A percentile compares a stretch with the other conserved stretches of the same genome.
phyloP scores from a whole-genome alignment of 2,113 vertebrate species.

The Mormyrus iriodes region DNA sequence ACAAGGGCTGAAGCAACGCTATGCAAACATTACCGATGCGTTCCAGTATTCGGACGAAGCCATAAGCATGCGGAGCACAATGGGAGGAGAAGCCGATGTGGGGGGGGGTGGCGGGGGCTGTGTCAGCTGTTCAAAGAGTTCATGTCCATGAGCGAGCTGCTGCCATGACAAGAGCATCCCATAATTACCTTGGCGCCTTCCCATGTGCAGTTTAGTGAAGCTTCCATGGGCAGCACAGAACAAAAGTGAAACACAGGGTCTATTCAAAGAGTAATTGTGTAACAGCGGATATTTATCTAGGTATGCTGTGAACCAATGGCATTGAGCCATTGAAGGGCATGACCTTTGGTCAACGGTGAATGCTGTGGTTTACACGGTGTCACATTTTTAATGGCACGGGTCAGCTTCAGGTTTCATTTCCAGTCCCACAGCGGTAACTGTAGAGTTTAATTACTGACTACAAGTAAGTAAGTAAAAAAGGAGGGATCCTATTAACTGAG shows the following conservation, averaged over 20 bases:
- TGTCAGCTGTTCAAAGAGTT: slow-evolving; percentile 53
- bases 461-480: background rate
- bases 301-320: background rate
- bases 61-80: slow-evolving; percentile 44
- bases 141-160: slow-evolving; percentile 51
- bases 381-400: background rate
- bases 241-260: slow-evolving; percentile 60
- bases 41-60: slow-evolving; percentile 32
- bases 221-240: slow-evolving; percentile 60
- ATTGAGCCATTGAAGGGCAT: background rate
- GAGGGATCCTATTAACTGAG: background rate
- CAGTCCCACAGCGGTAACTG: background rate
- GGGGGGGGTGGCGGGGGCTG: slow-evolving; percentile 38
- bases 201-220: slow-evolving; percentile 56
- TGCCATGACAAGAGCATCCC: slow-evolving; percentile 49
- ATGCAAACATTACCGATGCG: no score
- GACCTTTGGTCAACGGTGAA: background rate
- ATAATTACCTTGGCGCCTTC: slow-evolving; percentile 59
- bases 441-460: background rate
- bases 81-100: slow-evolving; percentile 51
- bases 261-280: slow-evolving; percentile 48
- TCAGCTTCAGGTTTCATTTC: background rate
- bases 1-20: background rate
- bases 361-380: background rate
- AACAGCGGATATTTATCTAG: slow-evolving; percentile 21